Evolutionary conservation across 2,888 invertebrate genomes (phyloP), one percentile per base, ranked within the genome.

Genomic region (Orthonevra nobilis): DNA sequence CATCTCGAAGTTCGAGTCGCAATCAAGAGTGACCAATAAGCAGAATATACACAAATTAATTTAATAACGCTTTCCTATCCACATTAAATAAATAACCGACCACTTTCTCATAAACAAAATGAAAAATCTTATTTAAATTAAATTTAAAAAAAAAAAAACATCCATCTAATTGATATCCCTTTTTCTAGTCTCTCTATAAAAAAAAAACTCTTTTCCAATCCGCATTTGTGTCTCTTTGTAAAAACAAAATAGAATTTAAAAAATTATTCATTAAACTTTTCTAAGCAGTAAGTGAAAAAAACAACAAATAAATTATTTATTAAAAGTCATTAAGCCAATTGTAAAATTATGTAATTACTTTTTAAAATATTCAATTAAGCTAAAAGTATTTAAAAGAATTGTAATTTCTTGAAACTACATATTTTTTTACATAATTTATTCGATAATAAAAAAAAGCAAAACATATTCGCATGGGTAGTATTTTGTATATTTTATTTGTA

Each of bases 1-100:
- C 94, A 83, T 88, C 88, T 75, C 92, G 94, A 86, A 93, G 93
- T 84, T 93, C 94, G 84, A 92, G 92, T 87, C 84, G 86, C 58
- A 86, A 86, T 85, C 85, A 87, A 82, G 86, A 85, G 81, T 85
- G 85, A 85, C 73, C 68, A 66, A 42, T 79, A 14, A 70, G 40
- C 14, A 17, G 46, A 17, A 58, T 72, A 46, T 58, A 54, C 42
- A 38, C 46, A 14, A 75, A 69, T 6, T 58, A 61, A 60, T 38
- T 36, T 6, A 15, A 36, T 12, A n/a, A n/a, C 23, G 26, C n/a
- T 19, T 64, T 58, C 58, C 28, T 30, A 40, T 30, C 20, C 38
- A 56, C 10, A 58, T 42, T 60, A n/a, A n/a, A n/a, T n/a, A n/a
- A n/a, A n/a, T n/a, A n/a, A n/a, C n/a, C n/a, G n/a, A n/a, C n/a